Evolutionary conservation across 2,113 vertebrate species (phyloP).

Genomic region (Colistium nudipinnis): DNA sequence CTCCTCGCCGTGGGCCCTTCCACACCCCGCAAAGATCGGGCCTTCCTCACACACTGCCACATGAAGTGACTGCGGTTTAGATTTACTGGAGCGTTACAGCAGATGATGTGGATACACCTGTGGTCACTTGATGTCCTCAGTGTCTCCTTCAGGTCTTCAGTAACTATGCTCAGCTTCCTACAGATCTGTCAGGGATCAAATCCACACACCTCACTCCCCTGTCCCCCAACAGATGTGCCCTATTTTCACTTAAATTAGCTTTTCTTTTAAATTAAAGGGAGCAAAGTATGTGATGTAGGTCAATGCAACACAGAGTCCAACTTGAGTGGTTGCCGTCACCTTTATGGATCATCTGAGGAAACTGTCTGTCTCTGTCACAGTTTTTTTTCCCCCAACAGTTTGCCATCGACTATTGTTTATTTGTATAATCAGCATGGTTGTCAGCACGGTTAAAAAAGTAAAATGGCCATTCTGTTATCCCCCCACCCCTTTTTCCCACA

Average conservation of each 20-base stretch:
- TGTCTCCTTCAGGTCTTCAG: slow-evolving; percentile 36
- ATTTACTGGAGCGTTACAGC: slow-evolving; percentile 36
- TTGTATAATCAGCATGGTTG: slow-evolving; percentile 74
- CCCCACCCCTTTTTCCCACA: slow-evolving; percentile 59
- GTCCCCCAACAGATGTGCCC: slow-evolving; percentile 39
- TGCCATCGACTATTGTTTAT: slow-evolving; percentile 46
- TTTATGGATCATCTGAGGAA: slow-evolving; percentile 48
- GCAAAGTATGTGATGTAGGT: slow-evolving; percentile 23
- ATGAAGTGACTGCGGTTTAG: neutral
- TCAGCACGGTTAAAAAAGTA: slow-evolving; percentile 88
- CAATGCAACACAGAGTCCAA: slow-evolving; percentile 38
- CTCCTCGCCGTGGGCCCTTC: slow-evolving; percentile 7
- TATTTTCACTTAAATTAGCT: slow-evolving; percentile 49
- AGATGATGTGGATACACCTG: slow-evolving; percentile 30
- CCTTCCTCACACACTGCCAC: neutral
- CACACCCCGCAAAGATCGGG: too few species aligned
- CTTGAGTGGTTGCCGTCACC: slow-evolving; percentile 31
- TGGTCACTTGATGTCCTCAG: slow-evolving; percentile 38
- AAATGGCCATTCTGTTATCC: slow-evolving; percentile 86
- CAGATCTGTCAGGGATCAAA: slow-evolving; percentile 44
- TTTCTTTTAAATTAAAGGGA: slow-evolving; percentile 63
- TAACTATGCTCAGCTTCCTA: slow-evolving; percentile 47
- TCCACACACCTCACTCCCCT: slow-evolving; percentile 42
- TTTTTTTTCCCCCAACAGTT: slow-evolving; percentile 42
- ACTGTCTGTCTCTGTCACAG: slow-evolving; percentile 31